Conservation (phyloP, 2,888 invertebrate species). For the Campoletis raptor region DNA sequence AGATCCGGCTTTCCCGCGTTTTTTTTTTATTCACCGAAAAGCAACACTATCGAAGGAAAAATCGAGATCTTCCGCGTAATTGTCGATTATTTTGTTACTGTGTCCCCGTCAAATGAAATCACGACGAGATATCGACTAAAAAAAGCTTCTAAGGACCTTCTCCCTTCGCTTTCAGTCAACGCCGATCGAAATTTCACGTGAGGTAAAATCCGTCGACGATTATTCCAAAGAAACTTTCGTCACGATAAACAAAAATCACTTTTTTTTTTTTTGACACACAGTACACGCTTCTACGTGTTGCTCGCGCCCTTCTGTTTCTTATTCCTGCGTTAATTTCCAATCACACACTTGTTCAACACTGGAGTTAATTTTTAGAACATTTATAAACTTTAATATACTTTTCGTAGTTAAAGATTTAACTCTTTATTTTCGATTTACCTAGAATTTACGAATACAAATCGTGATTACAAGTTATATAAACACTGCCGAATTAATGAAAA, state of each 20-base stretch:
- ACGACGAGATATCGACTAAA: slow-evolving; percentile 26
- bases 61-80: slow-evolving; percentile 36
- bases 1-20: slow-evolving; percentile 70
- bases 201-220: slow-evolving; percentile 37
- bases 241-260: slow-evolving; percentile 13
- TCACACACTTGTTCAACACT: slow-evolving; percentile 21
- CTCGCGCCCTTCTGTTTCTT: slow-evolving; percentile 7
- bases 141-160: slow-evolving; percentile 58
- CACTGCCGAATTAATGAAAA: neutral
- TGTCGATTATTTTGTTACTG: slow-evolving; percentile 17
- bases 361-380: neutral
- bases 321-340: slow-evolving; percentile 5
- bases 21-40: slow-evolving; percentile 59
- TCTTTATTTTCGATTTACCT: neutral
- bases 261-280: slow-evolving; percentile 40
- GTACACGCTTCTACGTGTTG: neutral
- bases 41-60: slow-evolving; percentile 59
- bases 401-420: neutral
- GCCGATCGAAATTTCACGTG: slow-evolving; percentile 30
- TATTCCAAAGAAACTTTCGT: slow-evolving; percentile 27
- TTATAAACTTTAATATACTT: neutral
- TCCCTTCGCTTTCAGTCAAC: slow-evolving; percentile 42
- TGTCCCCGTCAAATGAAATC: slow-evolving; percentile 10
- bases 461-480: slow-evolving; percentile 1
- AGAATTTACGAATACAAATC: neutral